A percentile compares a stretch with the other conserved stretches of the same genome.
These are phyloP conservation scores for Typhlichthys subterraneus DNA, from an alignment of 2,797 vertebrate genomes.

Conservation along the genomic window DNA sequence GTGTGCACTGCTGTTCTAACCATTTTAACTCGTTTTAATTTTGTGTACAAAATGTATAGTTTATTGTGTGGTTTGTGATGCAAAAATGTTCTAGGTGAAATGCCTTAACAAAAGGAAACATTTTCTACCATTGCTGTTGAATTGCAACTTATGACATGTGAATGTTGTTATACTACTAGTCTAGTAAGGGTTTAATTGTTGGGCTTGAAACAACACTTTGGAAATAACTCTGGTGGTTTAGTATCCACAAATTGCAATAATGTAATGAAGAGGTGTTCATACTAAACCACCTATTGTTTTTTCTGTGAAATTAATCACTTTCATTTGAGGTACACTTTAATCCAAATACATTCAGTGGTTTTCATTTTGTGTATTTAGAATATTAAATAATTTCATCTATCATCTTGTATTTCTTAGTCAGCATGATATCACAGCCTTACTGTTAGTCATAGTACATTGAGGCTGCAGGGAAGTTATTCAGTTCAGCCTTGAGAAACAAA, in stretches of 20 bases:
- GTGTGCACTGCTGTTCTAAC: neutral
- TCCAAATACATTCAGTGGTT: neutral
- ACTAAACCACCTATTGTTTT: slow-evolving; percentile 27
- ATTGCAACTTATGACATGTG: slow-evolving; percentile 59
- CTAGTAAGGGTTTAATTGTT: slow-evolving; percentile 3
- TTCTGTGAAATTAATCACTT: slow-evolving; percentile 20
- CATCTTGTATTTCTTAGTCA: slow-evolving; percentile 27
- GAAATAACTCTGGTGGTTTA: slow-evolving; percentile 41
- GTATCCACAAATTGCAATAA: slow-evolving; percentile 52
- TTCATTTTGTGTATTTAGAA: no score
- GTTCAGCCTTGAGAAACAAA: slow-evolving; percentile 1
- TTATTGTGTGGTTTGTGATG: neutral
- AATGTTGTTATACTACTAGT: neutral
- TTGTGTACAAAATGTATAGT: neutral
- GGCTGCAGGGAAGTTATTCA: slow-evolving; percentile 9
- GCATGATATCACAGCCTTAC: slow-evolving; percentile 16
- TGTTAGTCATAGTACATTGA: slow-evolving; percentile 23
- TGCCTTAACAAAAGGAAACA: slow-evolving; percentile 22
- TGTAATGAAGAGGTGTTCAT: slow-evolving; percentile 35
- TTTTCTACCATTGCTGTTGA: slow-evolving; percentile 50
- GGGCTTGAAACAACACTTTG: slow-evolving; percentile 44
- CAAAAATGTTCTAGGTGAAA: slow-evolving; percentile 20
- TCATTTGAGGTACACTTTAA: neutral
- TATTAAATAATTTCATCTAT: slow-evolving; percentile 26
- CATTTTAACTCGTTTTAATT: slow-evolving; percentile 9